Base-by-base conservation (phyloP, 2,888 invertebrate species). In the Lasiommata megera region DNA sequence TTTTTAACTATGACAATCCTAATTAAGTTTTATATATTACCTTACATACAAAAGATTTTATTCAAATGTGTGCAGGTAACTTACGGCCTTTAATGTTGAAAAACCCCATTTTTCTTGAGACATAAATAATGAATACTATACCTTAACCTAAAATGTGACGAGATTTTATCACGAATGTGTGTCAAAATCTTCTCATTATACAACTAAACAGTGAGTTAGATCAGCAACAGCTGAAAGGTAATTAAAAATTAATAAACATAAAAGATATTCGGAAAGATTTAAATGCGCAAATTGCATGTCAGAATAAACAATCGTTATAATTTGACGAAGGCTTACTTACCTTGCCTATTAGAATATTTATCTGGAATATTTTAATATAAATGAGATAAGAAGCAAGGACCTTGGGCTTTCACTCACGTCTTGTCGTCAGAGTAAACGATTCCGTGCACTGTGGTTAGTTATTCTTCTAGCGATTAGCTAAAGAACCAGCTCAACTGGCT, bases 361-460 rank as follows among this genome's bases (percentile, higher is more conserved):
- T 75, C 72, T 69, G 62, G 69, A 73, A 75, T 76, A 79, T 77
- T 80, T 79, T 72, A 78, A 76, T 77, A 74, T 68, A 72, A 73
- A 69, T 71, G 67, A 71, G 68, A 80, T 76, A 73, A 71, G 72
- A 67, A 67, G 62, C 66, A 68, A 73, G 72, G 72, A 68, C 70
- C 71, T 70, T 67, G 60, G 48, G 80, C 85, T 87, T 87, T 87
- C 85, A 82, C 85, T 84, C 84, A 84, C 82, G 85, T 82, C 74
- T 80, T 69, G 72, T 79, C 77, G 77, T 80, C 79, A 76, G 71
- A 74, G 73, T 78, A 80, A 79, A 76, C 71, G 73, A 74, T 74
- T 75, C 70, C 72, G 72, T 74, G 74, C 69, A 72, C 66, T 58
- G 70, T 74, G 67, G 67, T 66, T 67, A 60, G 63, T 66, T 67